A percentile compares a stretch with the other conserved stretches of the same genome.
Evolutionary conservation across 37 sponge, comb jelly and placozoan species (phyloP).

Genomic region (Axinella damicornis): DNA sequence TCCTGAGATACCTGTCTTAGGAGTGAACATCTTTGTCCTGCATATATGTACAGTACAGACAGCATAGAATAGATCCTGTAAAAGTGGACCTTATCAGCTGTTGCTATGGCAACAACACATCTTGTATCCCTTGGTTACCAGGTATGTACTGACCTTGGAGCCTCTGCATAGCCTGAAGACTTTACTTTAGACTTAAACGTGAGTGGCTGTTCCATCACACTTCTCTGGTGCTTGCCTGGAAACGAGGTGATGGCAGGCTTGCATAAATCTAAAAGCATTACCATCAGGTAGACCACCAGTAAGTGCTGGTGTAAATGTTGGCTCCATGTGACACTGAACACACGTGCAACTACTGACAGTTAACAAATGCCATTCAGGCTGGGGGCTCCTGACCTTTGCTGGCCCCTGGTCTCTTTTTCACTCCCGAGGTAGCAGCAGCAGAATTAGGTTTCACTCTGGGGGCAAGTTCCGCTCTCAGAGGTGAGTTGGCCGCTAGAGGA

Average conservation of each 20-base stretch:
- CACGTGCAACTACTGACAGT: too few species aligned
- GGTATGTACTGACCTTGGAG: too few species aligned
- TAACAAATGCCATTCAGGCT: too few species aligned
- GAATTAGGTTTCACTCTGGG: constrained; percentile 3
- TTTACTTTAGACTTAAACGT: constrained; percentile 86
- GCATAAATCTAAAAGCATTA: too few species aligned
- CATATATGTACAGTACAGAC: not conserved
- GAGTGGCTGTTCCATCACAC: constrained; percentile 74
- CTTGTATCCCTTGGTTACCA: too few species aligned
- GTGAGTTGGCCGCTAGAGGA: constrained; percentile 59
- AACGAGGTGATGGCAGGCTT: too few species aligned
- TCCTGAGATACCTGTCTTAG: constrained; percentile 1
- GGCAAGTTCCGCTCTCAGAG: constrained; percentile 64
- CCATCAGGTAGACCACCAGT: too few species aligned
- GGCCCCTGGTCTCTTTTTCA: constrained; percentile 6
- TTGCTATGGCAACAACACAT: too few species aligned
- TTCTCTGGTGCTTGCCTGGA: not conserved
- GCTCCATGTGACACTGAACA: too few species aligned
- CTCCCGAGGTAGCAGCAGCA: not conserved
- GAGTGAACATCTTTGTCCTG: constrained; percentile 50
- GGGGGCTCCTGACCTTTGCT: not conserved
- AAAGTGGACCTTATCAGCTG: too few species aligned
- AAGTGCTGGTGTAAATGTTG: not conserved
- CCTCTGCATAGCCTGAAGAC: constrained; percentile 88
- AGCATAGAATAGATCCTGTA: too few species aligned